Conservation (phyloP, 2,888 invertebrate species). For the Trichogramma evanescens region DNA sequence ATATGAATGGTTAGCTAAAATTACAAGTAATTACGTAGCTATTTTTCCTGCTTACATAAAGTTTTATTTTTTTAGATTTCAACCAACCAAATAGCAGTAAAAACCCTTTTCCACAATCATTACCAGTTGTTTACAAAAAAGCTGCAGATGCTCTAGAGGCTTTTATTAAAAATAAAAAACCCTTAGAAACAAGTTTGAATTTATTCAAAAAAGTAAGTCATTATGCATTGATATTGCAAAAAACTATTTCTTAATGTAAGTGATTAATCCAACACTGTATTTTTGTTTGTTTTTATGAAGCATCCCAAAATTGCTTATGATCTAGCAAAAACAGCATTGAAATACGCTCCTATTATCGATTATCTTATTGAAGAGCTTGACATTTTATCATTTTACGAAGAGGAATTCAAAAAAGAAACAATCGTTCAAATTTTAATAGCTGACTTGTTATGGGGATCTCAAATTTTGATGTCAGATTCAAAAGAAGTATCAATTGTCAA, state of each 20-base stretch:
- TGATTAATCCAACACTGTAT: not conserved
- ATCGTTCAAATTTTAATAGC: conserved; percentile 70
- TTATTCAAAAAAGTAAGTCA: conserved; percentile 3
- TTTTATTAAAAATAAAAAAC: not conserved
- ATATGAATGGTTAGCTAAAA: too few species aligned
- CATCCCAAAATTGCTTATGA: conserved; percentile 47
- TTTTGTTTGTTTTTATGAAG: too few species aligned
- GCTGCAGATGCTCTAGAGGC: conserved; percentile 4
- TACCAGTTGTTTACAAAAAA: conserved; percentile 7
- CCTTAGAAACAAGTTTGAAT: not conserved
- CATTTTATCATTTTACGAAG: conserved; percentile 54
- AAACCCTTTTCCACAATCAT: not conserved
- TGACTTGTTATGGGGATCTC: conserved; percentile 76
- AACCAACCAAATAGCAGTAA: too few species aligned
- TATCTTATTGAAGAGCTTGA: conserved; percentile 60
- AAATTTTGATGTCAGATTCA: conserved; percentile 58
- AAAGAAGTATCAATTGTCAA: conserved; percentile 66
- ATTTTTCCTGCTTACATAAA: too few species aligned
- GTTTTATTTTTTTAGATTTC: too few species aligned
- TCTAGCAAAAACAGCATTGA: conserved; percentile 61
- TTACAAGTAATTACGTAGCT: too few species aligned
- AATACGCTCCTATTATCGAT: conserved; percentile 59
- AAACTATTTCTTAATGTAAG: not conserved
- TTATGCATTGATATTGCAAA: not conserved
- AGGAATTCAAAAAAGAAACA: conserved; percentile 62